A percentile compares a stretch with the other conserved stretches of the same genome.
Conservation (phyloP, 2,888 invertebrate genomes). For the Vanessa cardui region DNA sequence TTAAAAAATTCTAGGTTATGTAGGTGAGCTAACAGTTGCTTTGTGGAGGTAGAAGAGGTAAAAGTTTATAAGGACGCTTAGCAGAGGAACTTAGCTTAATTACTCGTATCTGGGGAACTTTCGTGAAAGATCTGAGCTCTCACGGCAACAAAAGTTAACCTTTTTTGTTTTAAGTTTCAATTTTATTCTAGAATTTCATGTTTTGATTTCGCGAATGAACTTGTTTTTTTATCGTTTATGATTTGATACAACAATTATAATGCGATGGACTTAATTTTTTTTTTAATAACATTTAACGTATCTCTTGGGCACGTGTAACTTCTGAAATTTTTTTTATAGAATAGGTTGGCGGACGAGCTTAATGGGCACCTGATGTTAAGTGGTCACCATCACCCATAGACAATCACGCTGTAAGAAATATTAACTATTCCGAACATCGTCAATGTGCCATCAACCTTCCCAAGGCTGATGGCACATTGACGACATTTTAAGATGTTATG, state of each 20-base stretch:
- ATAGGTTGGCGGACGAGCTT: too few species aligned
- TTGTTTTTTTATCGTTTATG: background rate
- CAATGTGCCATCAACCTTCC: too few species aligned
- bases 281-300: too few species aligned
- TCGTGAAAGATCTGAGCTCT: constrained; percentile 21
- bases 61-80: constrained; percentile 34
- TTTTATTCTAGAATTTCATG: background rate
- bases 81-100: constrained; percentile 31
- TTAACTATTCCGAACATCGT: too few species aligned
- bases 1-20: constrained; percentile 30
- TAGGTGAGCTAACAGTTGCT: constrained; percentile 30
- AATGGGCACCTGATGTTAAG: too few species aligned
- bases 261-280: too few species aligned
- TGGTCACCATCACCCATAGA: too few species aligned
- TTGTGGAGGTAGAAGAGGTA: constrained; percentile 25
- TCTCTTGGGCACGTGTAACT: too few species aligned
- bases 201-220: background rate
- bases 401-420: too few species aligned
- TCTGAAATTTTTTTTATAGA: too few species aligned
- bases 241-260: background rate
- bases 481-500: too few species aligned
- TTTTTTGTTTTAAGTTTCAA: constrained; percentile 10
- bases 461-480: too few species aligned
- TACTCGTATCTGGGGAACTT: constrained; percentile 31
- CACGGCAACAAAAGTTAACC: constrained; percentile 20